Evolutionary conservation across 2,888 invertebrate species (phyloP).

Genomic region (Macrophya alboannulata): DNA sequence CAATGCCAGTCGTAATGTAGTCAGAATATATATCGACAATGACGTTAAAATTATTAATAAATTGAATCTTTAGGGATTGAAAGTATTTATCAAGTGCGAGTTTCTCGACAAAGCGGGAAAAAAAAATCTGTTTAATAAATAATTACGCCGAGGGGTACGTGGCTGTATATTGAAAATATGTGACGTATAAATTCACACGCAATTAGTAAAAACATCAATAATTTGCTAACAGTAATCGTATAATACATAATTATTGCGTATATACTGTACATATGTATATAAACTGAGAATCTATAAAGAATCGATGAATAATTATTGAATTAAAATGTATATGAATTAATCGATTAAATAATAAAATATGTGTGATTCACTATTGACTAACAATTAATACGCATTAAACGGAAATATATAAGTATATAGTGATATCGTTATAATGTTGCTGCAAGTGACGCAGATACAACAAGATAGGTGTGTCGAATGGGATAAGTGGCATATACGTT

Average conservation of each 20-base stretch:
- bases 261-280: too few relatives aligned
- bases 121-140: neutral
- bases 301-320: too few relatives aligned
- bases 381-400: too few relatives aligned
- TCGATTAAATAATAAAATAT: too few relatives aligned
- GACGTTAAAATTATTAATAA: slow-evolving; percentile 2
- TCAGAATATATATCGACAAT: neutral
- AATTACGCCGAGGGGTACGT: neutral
- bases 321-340: too few relatives aligned
- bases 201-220: neutral
- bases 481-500: neutral
- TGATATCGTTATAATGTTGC: too few relatives aligned
- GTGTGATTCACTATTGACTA: too few relatives aligned
- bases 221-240: neutral
- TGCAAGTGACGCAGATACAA: neutral
- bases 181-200: neutral
- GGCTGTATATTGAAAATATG: neutral
- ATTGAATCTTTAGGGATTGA: neutral
- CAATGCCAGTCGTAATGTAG: neutral
- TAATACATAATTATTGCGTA: too few relatives aligned
- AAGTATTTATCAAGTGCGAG: neutral
- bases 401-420: too few relatives aligned
- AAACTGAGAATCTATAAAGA: too few relatives aligned
- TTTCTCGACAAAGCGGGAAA: neutral
- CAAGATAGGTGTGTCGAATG: neutral